Base-by-base conservation (phyloP, 1,140 invertebrate genomes). In the Daktulosphaira vitifoliae region DNA sequence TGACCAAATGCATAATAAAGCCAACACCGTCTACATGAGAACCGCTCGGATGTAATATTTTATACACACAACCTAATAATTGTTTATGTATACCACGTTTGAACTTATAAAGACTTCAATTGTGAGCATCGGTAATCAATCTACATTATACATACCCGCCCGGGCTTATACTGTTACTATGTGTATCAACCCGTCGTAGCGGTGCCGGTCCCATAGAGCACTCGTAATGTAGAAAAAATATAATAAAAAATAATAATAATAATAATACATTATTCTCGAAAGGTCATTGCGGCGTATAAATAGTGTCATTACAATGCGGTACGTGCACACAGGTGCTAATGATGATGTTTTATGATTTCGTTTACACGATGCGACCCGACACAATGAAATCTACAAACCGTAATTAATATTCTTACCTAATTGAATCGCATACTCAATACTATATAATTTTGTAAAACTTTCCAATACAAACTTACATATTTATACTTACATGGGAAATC, bases 341-440 rank as follows among this genome's bases (percentile, higher is more conserved):
- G 54, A 59, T 59, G 54, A 59, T 44, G 54, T 59, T 54, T 39
- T 54, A 54, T 23, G 38, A 59, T 59, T 59, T 20, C 23, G 2
- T 22, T 33, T 11, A 33, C 29, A 33, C n/a, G n/a, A n/a, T n/a
- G n/a, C n/a, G n/a, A n/a, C n/a, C n/a, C n/a, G n/a, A n/a, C 29
- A 33, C 29, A 33, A 33, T 33, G 29, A 33, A 33, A 5, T 5
- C 11, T 33, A 33, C 11, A 33, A 11, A 33, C 5, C 29, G 29
- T 33, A 33, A 33, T 33, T 33, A 33, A 33, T 33, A 33, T 33
- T n/a, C n/a, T n/a, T n/a, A 33, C 29, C 29, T 33, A 33, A 33
- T 33, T 11, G 29, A 33, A 33, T 6, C 29, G 29, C 11, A 33
- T 33, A n/a, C n/a, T n/a, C n/a, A n/a, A n/a, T n/a, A n/a, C n/a